A percentile compares a stretch with the other conserved stretches of the same genome.
Conservation (phyloP, 23 tunicate genomes). For the Halocynthia aurantium region DNA sequence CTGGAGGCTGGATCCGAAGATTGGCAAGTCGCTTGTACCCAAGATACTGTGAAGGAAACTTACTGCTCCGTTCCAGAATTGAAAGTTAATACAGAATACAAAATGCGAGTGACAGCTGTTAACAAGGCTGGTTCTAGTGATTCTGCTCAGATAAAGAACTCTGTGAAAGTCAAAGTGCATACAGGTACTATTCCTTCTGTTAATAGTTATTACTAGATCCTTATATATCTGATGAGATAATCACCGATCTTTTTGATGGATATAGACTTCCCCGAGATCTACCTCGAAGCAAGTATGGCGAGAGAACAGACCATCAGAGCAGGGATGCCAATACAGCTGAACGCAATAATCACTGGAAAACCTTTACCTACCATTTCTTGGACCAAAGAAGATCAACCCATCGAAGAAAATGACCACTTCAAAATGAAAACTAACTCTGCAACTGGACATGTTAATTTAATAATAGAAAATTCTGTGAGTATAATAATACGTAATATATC, state of each 20-base stretch:
- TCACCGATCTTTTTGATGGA: background rate
- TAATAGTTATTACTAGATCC: background rate
- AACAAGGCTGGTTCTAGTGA: slow-evolving; percentile 55
- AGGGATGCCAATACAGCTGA: slow-evolving; percentile 32
- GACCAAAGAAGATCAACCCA: slow-evolving; percentile 11
- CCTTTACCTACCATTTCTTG: slow-evolving; percentile 31
- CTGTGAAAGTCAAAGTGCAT: slow-evolving; percentile 20
- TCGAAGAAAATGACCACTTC: slow-evolving; percentile 8
- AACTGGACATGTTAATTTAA: background rate
- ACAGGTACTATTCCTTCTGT: background rate
- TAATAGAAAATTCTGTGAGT: slow-evolving; percentile 16
- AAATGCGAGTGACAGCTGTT: slow-evolving; percentile 48
- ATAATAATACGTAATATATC: background rate
- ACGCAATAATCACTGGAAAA: slow-evolving; percentile 27
- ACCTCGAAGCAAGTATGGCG: slow-evolving; percentile 27
- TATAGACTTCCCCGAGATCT: slow-evolving; percentile 23
- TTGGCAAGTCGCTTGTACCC: slow-evolving; percentile 92
- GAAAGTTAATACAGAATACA: slow-evolving; percentile 32
- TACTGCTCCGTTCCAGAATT: slow-evolving; percentile 48
- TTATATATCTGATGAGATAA: background rate
- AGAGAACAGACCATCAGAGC: slow-evolving; percentile 48
- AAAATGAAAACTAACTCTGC: background rate
- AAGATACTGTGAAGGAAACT: slow-evolving; percentile 69
- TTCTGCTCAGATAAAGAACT: slow-evolving; percentile 8
- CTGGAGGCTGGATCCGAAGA: slow-evolving; percentile 69